These are phyloP conservation scores for Ornithoptera priamus DNA, from an alignment of 2,888 invertebrate species.

Conservation along the genomic window DNA sequence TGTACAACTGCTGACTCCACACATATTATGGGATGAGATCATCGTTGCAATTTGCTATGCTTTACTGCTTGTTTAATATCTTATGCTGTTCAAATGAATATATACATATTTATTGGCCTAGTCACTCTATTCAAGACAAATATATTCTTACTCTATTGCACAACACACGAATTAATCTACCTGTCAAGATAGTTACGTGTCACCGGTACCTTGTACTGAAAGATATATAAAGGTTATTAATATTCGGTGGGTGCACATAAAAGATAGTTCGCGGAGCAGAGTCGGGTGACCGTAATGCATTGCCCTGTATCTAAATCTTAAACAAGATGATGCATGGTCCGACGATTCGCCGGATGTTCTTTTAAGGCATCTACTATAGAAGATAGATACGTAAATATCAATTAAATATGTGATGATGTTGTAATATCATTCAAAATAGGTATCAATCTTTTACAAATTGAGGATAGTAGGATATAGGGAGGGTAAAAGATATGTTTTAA, in stretches of 20 bases:
- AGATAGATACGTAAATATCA: slow-evolving; percentile 20
- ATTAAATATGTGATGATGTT: slow-evolving; percentile 1
- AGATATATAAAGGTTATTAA: slow-evolving; percentile 73
- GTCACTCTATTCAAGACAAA: slow-evolving; percentile 12
- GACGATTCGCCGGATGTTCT: slow-evolving; percentile 17
- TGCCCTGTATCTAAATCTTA: slow-evolving; percentile 37
- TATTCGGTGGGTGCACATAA: slow-evolving; percentile 67
- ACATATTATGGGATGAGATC: neutral
- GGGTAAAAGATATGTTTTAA: neutral
- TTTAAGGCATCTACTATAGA: slow-evolving; percentile 9
- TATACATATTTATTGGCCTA: slow-evolving; percentile 8
- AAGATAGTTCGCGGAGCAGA: slow-evolving; percentile 59
- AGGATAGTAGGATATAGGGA: neutral
- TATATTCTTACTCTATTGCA: slow-evolving; percentile 21
- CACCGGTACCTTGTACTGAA: slow-evolving; percentile 55
- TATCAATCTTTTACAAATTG: neutral
- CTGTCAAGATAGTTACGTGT: slow-evolving; percentile 63
- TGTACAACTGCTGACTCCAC: neutral
- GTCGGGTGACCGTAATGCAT: slow-evolving; percentile 64
- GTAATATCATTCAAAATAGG: neutral
- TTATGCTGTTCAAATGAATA: neutral
- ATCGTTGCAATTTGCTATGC: neutral
- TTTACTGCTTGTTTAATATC: neutral
- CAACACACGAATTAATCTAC: slow-evolving; percentile 55
- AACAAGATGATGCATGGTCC: slow-evolving; percentile 22